Conservation (phyloP, 2,888 invertebrate genomes). For the Drosophila paranaensis region DNA sequence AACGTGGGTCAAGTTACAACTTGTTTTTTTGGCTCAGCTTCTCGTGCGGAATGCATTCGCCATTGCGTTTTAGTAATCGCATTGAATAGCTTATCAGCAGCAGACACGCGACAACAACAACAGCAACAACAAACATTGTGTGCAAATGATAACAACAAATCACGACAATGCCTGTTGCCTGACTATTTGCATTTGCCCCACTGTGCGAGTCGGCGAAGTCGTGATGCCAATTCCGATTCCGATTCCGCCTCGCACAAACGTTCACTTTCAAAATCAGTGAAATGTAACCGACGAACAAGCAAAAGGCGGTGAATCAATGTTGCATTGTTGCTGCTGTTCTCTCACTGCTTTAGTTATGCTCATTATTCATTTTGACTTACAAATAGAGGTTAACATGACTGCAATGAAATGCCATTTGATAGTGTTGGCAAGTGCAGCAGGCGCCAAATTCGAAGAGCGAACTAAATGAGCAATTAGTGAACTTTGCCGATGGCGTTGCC, state of each 20-base stretch:
- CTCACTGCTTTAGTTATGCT: conserved; percentile 60
- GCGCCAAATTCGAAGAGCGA: neutral
- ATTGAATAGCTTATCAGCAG: conserved; percentile 58
- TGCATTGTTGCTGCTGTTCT: conserved; percentile 40
- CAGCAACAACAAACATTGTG: conserved; percentile 32
- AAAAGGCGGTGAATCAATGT: conserved; percentile 34
- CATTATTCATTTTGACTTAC: conserved; percentile 75
- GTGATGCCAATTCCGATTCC: conserved; percentile 76
- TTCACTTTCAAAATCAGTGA: conserved; percentile 83
- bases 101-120: conserved; percentile 27
- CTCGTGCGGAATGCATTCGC: conserved; percentile 37
- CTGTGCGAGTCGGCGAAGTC: conserved; percentile 58
- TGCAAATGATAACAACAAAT: conserved; percentile 54
- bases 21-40: conserved; percentile 56
- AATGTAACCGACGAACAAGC: conserved; percentile 70
- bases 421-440: conserved; percentile 9
- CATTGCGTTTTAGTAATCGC: conserved; percentile 52
- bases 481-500: conserved; percentile 7
- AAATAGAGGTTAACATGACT: conserved; percentile 73
- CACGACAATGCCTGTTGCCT: conserved; percentile 12
- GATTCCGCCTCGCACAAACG: conserved; percentile 66
- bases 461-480: neutral
- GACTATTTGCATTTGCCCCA: conserved; percentile 38
- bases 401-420: conserved; percentile 37
- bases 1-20: conserved; percentile 62